phyloP scores from a whole-genome alignment of 1,140 invertebrate species.

The Drosophila melanogaster region Release_6_plus_ISO1_MT NT_033777.3:22382001-22382500 shows the following conservation, averaged over 20 bases:
- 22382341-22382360: conserved; percentile 57
- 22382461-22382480: conserved; percentile 70
- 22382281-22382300: background rate
- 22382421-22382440: conserved; percentile 44
- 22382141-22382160: conserved; percentile 1
- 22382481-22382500: conserved; percentile 59
- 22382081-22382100: background rate
- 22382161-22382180: conserved; percentile 26
- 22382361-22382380: conserved; percentile 45
- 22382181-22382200: conserved; percentile 40
- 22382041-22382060: conserved; percentile 28
- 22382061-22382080: background rate
- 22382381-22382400: conserved; percentile 56
- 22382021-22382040: conserved; percentile 42
- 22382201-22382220: background rate
- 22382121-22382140: conserved; percentile 15
- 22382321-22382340: conserved; percentile 62
- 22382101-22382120: conserved; percentile 30
- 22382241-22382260: conserved; percentile 71
- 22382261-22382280: conserved; percentile 58
- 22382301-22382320: background rate
- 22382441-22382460: conserved; percentile 61
- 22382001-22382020: conserved; percentile 57
- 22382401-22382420: conserved; percentile 60
- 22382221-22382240: conserved; percentile 40